Percentiles rank a stretch among this genome's conserved stretches.
Evolutionary conservation across 2,797 vertebrate species (phyloP).

Genomic region (Eulemur mongoz): DNA sequence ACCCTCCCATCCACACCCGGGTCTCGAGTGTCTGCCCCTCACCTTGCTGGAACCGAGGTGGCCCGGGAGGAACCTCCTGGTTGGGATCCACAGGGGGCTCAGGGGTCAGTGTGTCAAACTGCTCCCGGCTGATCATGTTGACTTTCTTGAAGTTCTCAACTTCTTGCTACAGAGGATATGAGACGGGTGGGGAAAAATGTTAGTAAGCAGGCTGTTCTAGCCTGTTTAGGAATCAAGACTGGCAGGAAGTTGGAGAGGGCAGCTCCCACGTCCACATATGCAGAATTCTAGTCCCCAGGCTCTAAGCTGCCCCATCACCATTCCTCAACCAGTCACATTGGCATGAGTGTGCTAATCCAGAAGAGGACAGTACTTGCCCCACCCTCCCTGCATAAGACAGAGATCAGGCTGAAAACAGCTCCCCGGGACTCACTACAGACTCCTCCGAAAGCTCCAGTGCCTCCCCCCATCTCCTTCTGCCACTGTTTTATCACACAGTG

Average conservation of each 20-base stretch:
- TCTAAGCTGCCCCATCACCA: neutral
- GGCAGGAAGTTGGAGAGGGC: conserved; percentile 23
- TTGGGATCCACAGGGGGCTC: conserved; percentile 98
- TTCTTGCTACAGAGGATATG: conserved; percentile 92
- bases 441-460: too few relatives aligned
- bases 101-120: conserved; percentile 98
- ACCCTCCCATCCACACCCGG: neutral
- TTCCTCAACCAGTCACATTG: neutral
- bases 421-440: neutral
- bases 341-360: neutral
- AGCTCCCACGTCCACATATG: neutral
- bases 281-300: conserved; percentile 41
- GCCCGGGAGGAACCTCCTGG: conserved; percentile 97
- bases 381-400: neutral
- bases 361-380: neutral
- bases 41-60: conserved; percentile 96
- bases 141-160: conserved; percentile 99
- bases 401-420: neutral
- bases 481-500: neutral
- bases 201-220: conserved; percentile 23
- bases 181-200: conserved; percentile 17
- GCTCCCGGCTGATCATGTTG: conserved; percentile 97
- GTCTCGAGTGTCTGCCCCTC: conserved; percentile 7
- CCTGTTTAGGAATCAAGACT: conserved; percentile 53
- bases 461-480: neutral